Evolutionary conservation across 1,140 invertebrate genomes (phyloP), one percentile per base, ranked within the genome.

Genomic region (Drosophila pseudoananassae): DNA sequence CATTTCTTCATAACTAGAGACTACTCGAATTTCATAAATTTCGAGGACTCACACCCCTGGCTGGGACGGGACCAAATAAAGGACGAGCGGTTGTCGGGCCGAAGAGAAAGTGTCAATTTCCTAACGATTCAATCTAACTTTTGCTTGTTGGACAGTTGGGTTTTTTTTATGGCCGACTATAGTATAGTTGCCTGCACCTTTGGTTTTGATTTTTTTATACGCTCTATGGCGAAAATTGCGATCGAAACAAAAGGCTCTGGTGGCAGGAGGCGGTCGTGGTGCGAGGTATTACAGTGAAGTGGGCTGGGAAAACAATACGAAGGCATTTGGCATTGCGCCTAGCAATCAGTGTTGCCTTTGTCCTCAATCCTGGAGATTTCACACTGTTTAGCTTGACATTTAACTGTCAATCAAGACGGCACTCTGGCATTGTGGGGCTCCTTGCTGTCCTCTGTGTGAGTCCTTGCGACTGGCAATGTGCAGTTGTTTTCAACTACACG

Each of bases 321-420:
- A 66, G 66, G 75, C 77, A 87, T 81, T 87, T 79, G 66, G 75
- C 77, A 87, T 70, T 87, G 82, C 64, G 77, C 60, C 60, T 61
- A 87, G 74, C 81, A 85, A 85, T 85, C 81, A 85, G 82, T 78
- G 82, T 40, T 63, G 78, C 81, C 64, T 76, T 84, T 85, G 78
- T 81, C 61, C 69, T 64, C 66, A 50, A 43, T 68, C 51, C 61
- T 25, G 33, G 63, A 70, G 78, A 87, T 85, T 87, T 85, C 81
- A 85, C 81, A 85, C 81, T 85, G 81, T 85, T 85, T 87, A 85
- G 81, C 81, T 85, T 87, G 82, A 85, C 81, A 85, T 85, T 85
- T 85, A 85, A 76, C 81, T 85, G 81, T 85, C 81, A 85, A 85
- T 85, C 81, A 85, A 75, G 56, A 54, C 43, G 46, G 61, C 71